Percentiles rank a stretch among this genome's conserved stretches.
phyloP scores from a whole-genome alignment of 2,113 vertebrate genomes.

The Arenaria interpres region DNA sequence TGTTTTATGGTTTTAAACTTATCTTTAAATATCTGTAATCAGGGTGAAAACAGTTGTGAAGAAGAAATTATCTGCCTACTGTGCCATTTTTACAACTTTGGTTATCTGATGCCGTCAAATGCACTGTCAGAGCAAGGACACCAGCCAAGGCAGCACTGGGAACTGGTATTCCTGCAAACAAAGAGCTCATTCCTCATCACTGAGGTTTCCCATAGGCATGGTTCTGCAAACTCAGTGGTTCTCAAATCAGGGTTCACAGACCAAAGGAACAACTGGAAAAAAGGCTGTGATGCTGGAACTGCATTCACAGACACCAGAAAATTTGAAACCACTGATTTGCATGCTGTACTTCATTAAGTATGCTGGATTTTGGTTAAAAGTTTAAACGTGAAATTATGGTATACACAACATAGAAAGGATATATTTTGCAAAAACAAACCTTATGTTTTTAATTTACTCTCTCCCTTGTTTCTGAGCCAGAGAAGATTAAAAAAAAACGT shows the following conservation, averaged over 20 bases:
- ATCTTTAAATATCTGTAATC: slow-evolving; percentile 31
- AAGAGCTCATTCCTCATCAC: slow-evolving; percentile 2
- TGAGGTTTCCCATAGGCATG: neutral
- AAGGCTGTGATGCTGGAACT: neutral
- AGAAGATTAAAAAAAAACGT: neutral
- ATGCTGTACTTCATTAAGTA: neutral
- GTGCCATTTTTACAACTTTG: slow-evolving; percentile 18
- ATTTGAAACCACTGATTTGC: neutral
- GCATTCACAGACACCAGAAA: neutral
- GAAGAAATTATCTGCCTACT: slow-evolving; percentile 5
- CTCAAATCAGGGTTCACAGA: neutral
- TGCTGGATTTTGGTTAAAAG: neutral
- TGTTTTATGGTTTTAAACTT: neutral
- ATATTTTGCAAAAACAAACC: neutral
- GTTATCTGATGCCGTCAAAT: slow-evolving; percentile 21
- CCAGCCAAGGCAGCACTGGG: neutral
- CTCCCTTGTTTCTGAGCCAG: neutral
- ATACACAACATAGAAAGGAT: neutral
- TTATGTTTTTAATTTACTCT: neutral
- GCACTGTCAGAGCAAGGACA: neutral
- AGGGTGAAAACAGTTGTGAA: slow-evolving; percentile 9
- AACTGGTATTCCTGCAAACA: neutral
- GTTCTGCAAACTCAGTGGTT: neutral
- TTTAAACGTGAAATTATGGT: neutral
- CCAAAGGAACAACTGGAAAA: neutral